Evolutionary conservation across 1,140 invertebrate species (phyloP), one percentile per base, ranked within the genome.

Genomic region (Bombus impatiens): DNA sequence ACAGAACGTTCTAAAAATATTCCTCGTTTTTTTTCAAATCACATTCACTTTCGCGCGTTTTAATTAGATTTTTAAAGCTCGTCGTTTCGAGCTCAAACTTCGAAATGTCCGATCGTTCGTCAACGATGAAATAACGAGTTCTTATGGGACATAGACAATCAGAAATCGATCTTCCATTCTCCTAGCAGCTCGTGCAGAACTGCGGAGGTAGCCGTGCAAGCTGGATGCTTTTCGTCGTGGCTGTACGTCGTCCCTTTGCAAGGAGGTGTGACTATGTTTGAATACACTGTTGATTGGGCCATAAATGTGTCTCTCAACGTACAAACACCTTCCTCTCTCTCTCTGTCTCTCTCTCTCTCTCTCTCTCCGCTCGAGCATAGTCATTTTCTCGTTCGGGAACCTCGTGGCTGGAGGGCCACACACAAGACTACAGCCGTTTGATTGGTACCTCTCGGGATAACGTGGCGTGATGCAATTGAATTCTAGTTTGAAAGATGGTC

Each of bases 211-310:
- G 70, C 59, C 62, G 35, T 28, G 37, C 53, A 40, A 42, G 9
- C 59, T 37, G 42, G 70, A 87, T 82, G 85, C 10, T 93, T 91
- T 90, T 91, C 90, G 71, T 68, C 78, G 82, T 81, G 88, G 83
- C 91, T 92, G 86, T 90, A 92, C 87, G 57, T 84, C 67, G 86
- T 89, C 79, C 89, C 89, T 85, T 84, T 42, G 86, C 86, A 88
- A 87, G 88, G 92, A 95, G 94, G 94, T 95, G 94, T 93, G 95
- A 94, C 94, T 92, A 92, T 92, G 93, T 91, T 93, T 95, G 94
- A 95, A 95, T 95, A 92, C 93, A 92, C 88, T 93, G 94, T 94
- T 95, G 94, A 95, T 95, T 95, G 94, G 94, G 92, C 91, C 92
- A 94, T 94, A 95, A 95, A 95, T 93, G 94, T 94, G 94, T 95